Conservation (phyloP, 2,797 vertebrate genomes). For the Prunella strophiata region DNA sequence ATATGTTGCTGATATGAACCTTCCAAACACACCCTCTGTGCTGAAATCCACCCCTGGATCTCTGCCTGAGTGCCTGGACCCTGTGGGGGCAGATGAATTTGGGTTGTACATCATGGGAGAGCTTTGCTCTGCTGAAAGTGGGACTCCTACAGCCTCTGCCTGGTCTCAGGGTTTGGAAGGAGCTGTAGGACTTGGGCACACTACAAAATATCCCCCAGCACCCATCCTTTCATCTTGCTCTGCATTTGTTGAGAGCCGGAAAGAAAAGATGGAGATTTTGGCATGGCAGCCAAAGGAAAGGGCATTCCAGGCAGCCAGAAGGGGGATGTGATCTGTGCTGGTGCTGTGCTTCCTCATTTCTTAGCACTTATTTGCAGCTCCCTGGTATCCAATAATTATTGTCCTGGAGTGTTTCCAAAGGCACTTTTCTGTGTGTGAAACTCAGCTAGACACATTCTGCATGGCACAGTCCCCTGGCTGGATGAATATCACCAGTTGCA, state of each 20-base stretch:
- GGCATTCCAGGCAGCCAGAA: background rate
- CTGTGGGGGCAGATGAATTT: rapidly evolving
- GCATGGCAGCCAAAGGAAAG: background rate
- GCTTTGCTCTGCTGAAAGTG: background rate
- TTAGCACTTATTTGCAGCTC: slow-evolving; percentile 52
- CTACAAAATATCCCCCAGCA: background rate
- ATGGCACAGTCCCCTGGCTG: background rate
- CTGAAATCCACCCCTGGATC: background rate
- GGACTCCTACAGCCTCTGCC: background rate
- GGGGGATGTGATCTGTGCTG: background rate
- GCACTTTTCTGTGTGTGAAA: slow-evolving; percentile 29
- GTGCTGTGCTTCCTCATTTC: slow-evolving; percentile 14
- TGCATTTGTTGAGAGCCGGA: background rate
- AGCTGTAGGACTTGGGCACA: background rate
- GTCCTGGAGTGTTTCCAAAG: slow-evolving; percentile 19
- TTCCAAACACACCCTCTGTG: background rate
- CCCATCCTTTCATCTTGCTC: background rate
- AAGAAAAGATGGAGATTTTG: background rate
- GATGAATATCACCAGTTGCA: background rate
- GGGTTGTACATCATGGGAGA: background rate
- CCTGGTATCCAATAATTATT: slow-evolving; percentile 27
- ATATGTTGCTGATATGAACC: background rate
- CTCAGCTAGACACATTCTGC: slow-evolving; percentile 38
- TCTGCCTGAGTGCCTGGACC: background rate
- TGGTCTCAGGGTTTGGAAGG: background rate